Percentiles rank a stretch among this genome's conserved stretches.
These are phyloP conservation scores for Nesometra sesokonis DNA, from an alignment of 35 echinoderm and acorn worm species.

Conservation along the genomic window DNA sequence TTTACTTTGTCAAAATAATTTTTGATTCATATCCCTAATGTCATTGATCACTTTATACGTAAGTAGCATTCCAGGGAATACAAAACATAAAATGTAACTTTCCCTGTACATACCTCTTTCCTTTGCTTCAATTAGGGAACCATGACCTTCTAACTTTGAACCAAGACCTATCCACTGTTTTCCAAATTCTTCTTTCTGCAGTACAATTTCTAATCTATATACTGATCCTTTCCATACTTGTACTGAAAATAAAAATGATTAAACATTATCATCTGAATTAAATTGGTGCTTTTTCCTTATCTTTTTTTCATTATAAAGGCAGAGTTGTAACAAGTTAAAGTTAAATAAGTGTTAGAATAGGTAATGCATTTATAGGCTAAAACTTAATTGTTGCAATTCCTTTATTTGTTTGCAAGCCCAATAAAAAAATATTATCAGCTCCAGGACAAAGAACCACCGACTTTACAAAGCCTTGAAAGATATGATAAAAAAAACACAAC, in stretches of 20 bases:
- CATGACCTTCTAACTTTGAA: conserved; percentile 45
- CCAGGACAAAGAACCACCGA: no score
- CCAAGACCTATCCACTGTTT: conserved; percentile 65
- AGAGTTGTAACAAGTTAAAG: no score
- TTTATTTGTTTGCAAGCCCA: no score
- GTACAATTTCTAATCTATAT: conserved; percentile 34
- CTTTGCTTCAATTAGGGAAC: conserved; percentile 15
- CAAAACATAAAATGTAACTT: background rate
- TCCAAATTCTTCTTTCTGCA: conserved; percentile 47
- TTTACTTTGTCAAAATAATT: background rate
- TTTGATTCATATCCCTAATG: background rate
- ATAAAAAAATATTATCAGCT: no score
- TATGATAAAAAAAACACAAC: no score
- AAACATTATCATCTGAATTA: no score
- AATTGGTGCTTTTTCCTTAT: no score
- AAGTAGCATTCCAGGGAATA: background rate
- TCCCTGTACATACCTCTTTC: conserved; percentile 46
- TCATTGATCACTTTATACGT: background rate
- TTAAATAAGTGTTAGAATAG: no score
- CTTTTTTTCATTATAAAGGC: no score
- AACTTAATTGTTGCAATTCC: no score
- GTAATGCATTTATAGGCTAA: no score
- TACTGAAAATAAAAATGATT: conserved; percentile 24
- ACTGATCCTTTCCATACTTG: conserved; percentile 42
- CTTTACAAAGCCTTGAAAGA: no score